phyloP scores from a whole-genome alignment of 92 coral and sea anemone genomes.

The Palythoa grandis region DNA sequence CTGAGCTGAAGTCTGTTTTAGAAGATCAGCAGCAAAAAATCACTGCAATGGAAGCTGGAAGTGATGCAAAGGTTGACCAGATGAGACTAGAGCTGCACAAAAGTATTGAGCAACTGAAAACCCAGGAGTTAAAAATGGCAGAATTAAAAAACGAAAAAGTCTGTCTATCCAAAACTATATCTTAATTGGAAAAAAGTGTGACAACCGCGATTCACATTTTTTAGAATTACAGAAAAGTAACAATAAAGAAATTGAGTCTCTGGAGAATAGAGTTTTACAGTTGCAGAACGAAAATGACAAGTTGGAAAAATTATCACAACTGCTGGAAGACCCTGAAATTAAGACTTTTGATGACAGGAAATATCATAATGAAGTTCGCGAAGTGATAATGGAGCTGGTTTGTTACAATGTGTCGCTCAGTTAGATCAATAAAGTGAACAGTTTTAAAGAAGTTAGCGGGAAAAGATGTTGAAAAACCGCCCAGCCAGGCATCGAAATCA shows the following conservation, averaged over 20 bases:
- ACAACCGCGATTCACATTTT: background rate
- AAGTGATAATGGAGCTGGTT: constrained; percentile 1
- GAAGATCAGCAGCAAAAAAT: too few species aligned
- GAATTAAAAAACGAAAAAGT: background rate
- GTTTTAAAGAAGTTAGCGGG: background rate
- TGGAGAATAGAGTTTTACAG: too few species aligned
- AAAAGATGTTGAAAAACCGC: background rate
- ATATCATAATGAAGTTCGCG: background rate
- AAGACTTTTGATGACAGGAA: constrained; percentile 1
- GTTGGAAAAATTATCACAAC: background rate
- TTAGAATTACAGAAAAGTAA: background rate
- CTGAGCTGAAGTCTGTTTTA: too few species aligned
- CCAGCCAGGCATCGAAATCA: background rate
- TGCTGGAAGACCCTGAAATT: background rate
- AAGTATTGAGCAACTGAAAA: too few species aligned
- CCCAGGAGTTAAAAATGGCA: background rate
- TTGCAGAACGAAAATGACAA: constrained; percentile 3
- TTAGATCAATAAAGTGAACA: too few species aligned
- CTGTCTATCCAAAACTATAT: background rate
- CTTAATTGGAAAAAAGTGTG: background rate
- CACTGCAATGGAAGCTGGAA: too few species aligned
- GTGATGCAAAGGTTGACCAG: too few species aligned
- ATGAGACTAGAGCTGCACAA: too few species aligned
- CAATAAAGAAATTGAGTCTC: background rate
- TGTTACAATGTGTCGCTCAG: background rate